Percentiles rank a stretch among this genome's conserved stretches.
These are phyloP conservation scores for Chymomyza fuscimana DNA, from an alignment of 2,888 invertebrate species.

Conservation along the genomic window DNA sequence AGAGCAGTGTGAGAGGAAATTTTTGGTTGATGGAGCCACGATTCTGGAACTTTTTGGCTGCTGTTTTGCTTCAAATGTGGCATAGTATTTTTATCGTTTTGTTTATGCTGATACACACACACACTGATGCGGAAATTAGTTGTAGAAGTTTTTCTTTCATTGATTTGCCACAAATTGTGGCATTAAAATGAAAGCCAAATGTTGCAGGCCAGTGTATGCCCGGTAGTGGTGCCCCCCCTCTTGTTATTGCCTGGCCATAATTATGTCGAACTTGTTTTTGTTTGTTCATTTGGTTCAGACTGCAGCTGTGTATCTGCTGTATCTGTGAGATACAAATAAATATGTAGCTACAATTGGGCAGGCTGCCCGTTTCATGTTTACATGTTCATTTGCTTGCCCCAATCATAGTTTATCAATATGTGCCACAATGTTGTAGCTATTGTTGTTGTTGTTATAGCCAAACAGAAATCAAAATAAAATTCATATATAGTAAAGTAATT, in stretches of 20 bases:
- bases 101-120: constrained; percentile 53
- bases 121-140: constrained; percentile 45
- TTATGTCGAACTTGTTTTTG: constrained; percentile 34
- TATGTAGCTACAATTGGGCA: constrained; percentile 1
- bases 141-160: constrained; percentile 43
- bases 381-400: constrained; percentile 32
- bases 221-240: neutral
- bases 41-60: neutral
- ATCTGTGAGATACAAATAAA: constrained; percentile 36
- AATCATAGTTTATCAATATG: constrained; percentile 38
- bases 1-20: constrained; percentile 56
- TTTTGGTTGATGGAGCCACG: constrained; percentile 12
- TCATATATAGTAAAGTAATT: constrained; percentile 15
- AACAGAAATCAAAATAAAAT: constrained; percentile 23
- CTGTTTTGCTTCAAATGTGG: neutral
- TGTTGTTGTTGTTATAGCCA: neutral
- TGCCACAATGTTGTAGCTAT: constrained; percentile 15
- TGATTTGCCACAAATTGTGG: constrained; percentile 69
- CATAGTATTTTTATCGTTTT: constrained; percentile 13
- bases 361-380: constrained; percentile 27
- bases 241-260: constrained; percentile 19
- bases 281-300: constrained; percentile 34
- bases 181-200: constrained; percentile 38
- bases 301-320: constrained; percentile 24
- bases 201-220: neutral